phyloP scores from a whole-genome alignment of 1,140 invertebrate species.

The Lepidurus packardi region DNA sequence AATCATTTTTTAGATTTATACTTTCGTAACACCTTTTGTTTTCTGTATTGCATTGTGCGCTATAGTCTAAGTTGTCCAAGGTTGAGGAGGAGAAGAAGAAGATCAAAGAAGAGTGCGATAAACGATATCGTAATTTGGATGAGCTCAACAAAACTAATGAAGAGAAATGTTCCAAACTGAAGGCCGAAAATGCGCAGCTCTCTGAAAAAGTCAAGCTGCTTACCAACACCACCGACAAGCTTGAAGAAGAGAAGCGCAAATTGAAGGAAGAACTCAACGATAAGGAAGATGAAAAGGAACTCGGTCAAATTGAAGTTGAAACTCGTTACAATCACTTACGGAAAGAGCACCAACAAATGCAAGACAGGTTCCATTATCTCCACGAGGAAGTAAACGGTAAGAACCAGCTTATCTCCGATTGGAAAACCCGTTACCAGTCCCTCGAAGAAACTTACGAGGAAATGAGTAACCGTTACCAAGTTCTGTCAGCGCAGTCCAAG shows the following conservation, averaged over 20 bases:
- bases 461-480: slow-evolving; percentile 1
- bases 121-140: background rate
- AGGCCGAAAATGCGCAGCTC: background rate
- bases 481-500: background rate
- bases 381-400: background rate
- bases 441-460: background rate
- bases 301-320: slow-evolving; percentile 3
- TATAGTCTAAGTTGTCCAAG: background rate
- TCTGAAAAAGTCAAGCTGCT: background rate
- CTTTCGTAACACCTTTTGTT: background rate
- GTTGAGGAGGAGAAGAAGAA: background rate
- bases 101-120: background rate
- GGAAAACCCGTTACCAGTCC: background rate
- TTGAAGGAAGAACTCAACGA: background rate
- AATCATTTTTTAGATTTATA: background rate
- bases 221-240: background rate
- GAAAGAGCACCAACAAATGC: background rate
- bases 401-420: background rate
- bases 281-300: background rate
- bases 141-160: background rate
- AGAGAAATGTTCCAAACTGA: background rate
- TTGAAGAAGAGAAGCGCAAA: background rate
- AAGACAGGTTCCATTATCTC: slow-evolving; percentile 4
- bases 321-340: background rate
- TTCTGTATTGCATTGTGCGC: background rate